Conservation (phyloP, 1,140 invertebrate genomes). For the Xylocopa sonorina region DNA sequence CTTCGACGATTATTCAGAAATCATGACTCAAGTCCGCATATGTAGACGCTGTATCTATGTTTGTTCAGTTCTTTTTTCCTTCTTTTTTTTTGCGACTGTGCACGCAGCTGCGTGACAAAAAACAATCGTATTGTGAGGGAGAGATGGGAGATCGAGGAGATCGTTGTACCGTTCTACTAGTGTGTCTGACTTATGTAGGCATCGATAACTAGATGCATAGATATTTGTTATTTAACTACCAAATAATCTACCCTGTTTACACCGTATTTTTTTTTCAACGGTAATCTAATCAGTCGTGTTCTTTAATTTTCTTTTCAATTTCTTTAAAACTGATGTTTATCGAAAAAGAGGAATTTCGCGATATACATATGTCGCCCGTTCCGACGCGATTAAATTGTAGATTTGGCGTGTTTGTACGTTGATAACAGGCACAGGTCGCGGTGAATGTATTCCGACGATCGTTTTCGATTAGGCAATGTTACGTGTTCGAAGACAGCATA, state of each 20-base stretch:
- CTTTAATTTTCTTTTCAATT: background rate
- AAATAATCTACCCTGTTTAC: too few species aligned
- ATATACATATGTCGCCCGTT: too few species aligned
- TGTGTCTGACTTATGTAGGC: background rate
- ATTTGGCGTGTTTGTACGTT: conserved; percentile 13
- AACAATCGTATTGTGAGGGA: conserved; percentile 10
- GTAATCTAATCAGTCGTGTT: background rate
- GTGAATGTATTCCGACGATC: conserved; percentile 10
- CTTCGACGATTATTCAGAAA: conserved; percentile 67
- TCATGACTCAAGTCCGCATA: conserved; percentile 62
- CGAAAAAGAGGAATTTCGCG: background rate
- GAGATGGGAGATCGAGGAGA: conserved; percentile 6
- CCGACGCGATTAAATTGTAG: conserved; percentile 3
- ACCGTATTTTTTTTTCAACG: background rate
- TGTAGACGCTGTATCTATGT: conserved; percentile 20
- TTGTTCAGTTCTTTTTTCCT: conserved; percentile 29
- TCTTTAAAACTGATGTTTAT: background rate
- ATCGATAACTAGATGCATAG: background rate
- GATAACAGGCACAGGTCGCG: background rate
- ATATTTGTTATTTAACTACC: too few species aligned
- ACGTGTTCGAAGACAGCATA: conserved; percentile 5
- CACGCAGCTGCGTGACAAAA: conserved; percentile 30
- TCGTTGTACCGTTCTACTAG: conserved; percentile 8
- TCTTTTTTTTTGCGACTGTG: conserved; percentile 27
- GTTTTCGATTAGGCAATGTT: conserved; percentile 30